Evolutionary conservation across 2,113 vertebrate species (phyloP).

Genomic region (Colistium nudipinnis): DNA sequence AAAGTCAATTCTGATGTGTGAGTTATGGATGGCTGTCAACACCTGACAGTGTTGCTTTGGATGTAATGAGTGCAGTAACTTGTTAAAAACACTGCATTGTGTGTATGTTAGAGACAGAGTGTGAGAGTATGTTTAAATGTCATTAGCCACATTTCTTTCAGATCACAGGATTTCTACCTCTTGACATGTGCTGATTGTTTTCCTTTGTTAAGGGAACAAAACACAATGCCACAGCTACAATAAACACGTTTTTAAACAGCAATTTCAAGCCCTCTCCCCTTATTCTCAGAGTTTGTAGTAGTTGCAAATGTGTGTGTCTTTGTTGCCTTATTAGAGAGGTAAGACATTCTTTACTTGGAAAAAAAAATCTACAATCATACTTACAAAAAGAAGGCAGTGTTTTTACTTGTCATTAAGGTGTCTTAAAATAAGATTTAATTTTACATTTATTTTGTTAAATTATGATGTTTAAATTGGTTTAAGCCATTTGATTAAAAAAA

Average conservation of each 20-base stretch:
- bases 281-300: too few relatives aligned
- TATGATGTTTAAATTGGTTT: too few relatives aligned
- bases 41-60: slow-evolving; percentile 21
- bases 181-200: slow-evolving; percentile 73
- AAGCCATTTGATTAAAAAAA: too few relatives aligned
- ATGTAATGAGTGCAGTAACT: neutral
- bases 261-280: neutral
- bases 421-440: too few relatives aligned
- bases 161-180: slow-evolving; percentile 76
- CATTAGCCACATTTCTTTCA: slow-evolving; percentile 47
- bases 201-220: slow-evolving; percentile 55
- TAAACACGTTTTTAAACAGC: slow-evolving; percentile 72
- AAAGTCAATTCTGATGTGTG: slow-evolving; percentile 13
- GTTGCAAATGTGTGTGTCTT: too few relatives aligned
- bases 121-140: slow-evolving; percentile 13
- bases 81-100: slow-evolving; percentile 23
- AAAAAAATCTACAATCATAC: too few relatives aligned
- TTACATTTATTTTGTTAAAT: too few relatives aligned
- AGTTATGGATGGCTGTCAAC: neutral
- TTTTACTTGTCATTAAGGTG: too few relatives aligned
- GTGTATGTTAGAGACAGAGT: neutral
- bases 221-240: slow-evolving; percentile 69
- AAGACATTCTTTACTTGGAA: too few relatives aligned
- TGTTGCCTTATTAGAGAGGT: too few relatives aligned
- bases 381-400: too few relatives aligned